Evolutionary conservation across 2,888 invertebrate species (phyloP).

Genomic region (Amorpha juglandis): DNA sequence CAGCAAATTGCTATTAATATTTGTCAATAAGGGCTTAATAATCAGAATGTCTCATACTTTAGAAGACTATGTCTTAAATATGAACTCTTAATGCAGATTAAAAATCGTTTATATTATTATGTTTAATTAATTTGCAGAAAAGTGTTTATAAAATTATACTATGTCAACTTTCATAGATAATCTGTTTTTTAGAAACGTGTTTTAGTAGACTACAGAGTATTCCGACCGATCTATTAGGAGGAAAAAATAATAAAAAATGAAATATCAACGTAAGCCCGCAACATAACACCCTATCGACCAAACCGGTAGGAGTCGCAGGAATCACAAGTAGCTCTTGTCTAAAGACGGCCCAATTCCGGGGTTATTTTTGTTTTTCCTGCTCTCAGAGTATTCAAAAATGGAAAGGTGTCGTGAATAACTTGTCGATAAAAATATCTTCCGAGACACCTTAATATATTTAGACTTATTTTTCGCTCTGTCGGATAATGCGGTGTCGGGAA

Average conservation of each 20-base stretch:
- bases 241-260: neutral
- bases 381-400: neutral
- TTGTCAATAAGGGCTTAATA: no score
- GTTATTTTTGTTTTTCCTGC: neutral
- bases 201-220: no score
- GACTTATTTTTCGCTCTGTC: neutral
- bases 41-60: no score
- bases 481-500: no score
- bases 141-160: no score
- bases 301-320: neutral
- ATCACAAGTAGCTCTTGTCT: neutral
- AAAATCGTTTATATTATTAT: no score
- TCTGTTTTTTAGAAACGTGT: neutral
- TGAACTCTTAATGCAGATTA: no score
- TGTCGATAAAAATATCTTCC: neutral
- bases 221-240: no score
- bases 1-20: no score
- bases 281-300: neutral
- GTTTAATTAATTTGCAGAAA: no score
- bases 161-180: no score
- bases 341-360: neutral
- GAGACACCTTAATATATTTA: neutral
- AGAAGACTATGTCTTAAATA: no score
- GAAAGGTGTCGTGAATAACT: neutral
- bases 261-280: neutral